These are phyloP conservation scores for Sander lucioperca DNA, from an alignment of 2,113 vertebrate species.

Conservation along the genomic window DNA sequence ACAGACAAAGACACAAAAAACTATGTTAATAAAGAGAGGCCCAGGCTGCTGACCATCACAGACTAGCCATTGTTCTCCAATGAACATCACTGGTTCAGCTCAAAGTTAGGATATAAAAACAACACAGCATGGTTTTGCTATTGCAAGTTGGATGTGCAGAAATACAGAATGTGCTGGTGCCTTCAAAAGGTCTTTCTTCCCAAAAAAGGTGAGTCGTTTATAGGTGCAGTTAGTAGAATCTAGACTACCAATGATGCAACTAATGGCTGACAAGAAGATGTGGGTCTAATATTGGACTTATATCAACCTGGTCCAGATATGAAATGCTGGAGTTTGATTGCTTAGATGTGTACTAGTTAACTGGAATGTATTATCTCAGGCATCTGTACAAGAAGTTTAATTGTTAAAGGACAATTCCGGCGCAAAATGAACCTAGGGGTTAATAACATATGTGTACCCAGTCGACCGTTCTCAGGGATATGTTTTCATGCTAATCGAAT, in stretches of 20 bases:
- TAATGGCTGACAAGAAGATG: background rate
- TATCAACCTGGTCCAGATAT: background rate
- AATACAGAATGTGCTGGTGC: conserved; percentile 1
- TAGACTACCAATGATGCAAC: background rate
- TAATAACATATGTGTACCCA: too few species aligned
- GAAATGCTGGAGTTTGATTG: background rate
- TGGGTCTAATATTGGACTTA: background rate
- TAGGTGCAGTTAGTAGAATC: background rate
- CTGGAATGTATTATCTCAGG: background rate
- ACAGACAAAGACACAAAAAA: conserved; percentile 1
- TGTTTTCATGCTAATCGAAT: too few species aligned
- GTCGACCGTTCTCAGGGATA: too few species aligned
- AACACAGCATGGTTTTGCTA: background rate
- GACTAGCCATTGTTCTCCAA: conserved; percentile 47
- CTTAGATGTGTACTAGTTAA: too few species aligned
- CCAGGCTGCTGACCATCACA: conserved; percentile 38
- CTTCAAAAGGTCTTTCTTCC: background rate
- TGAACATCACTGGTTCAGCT: conserved; percentile 21
- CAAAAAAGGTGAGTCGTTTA: background rate
- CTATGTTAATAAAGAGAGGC: conserved; percentile 41
- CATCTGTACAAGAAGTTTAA: background rate
- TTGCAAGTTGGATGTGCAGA: background rate
- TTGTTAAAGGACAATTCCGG: background rate
- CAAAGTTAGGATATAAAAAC: conserved; percentile 22
- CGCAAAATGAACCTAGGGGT: too few species aligned